phyloP scores from a whole-genome alignment of 2,797 vertebrate genomes.

The Diplodus sargus region DNA sequence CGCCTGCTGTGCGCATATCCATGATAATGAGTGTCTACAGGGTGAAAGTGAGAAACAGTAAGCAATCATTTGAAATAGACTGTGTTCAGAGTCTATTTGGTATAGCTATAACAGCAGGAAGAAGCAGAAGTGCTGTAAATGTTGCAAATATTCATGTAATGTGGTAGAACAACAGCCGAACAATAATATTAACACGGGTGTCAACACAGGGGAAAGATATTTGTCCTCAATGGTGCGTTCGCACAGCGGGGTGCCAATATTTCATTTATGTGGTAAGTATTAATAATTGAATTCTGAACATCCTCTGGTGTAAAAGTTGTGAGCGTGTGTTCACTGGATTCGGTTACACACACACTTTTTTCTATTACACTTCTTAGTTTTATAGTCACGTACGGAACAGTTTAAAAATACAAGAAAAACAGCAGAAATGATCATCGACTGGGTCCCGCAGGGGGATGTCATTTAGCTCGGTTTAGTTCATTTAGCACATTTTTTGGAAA shows the following conservation, averaged over 20 bases:
- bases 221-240: neutral
- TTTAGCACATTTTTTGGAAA: slow-evolving; percentile 37
- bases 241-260: neutral
- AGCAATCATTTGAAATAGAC: neutral
- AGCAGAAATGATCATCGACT: slow-evolving; percentile 25
- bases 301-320: slow-evolving; percentile 3
- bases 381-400: neutral
- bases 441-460: slow-evolving; percentile 26
- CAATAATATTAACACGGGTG: slow-evolving; percentile 5
- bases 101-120: neutral
- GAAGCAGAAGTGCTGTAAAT: slow-evolving; percentile 23
- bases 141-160: neutral
- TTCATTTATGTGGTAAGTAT: slow-evolving; percentile 4
- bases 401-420: slow-evolving; percentile 22
- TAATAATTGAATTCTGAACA: slow-evolving; percentile 12
- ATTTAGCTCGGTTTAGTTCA: slow-evolving; percentile 40
- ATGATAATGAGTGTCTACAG: neutral
- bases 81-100: slow-evolving; percentile 4
- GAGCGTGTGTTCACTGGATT: slow-evolving; percentile 11
- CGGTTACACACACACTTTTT: neutral
- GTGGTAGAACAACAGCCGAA: slow-evolving; percentile 14
- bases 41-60: neutral
- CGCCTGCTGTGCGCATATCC: neutral
- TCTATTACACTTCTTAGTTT: neutral
- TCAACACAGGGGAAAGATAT: slow-evolving; percentile 13